Evolutionary conservation across 2,797 vertebrate genomes (phyloP), one percentile per base, ranked within the genome.

Genomic region (Cyclopterus lumpus): DNA sequence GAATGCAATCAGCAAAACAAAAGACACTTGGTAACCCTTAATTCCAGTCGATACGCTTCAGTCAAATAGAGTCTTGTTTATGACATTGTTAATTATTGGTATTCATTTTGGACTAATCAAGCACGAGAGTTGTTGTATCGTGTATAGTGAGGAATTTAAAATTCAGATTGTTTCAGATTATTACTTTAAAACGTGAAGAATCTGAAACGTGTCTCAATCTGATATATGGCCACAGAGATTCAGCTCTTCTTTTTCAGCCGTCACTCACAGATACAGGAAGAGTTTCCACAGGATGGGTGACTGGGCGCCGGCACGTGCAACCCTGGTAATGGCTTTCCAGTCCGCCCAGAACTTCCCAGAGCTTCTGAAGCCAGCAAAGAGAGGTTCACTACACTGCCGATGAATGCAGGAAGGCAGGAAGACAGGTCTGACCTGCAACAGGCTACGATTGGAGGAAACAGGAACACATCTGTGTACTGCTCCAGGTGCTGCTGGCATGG

Each of bases 281-380:
- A 70, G 65, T 82, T 89, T 86, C 84, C 81, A 69, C 79, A 86
- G 89, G 88, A 90, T 38, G 70, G 51, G 62, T 60, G 75, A 75
- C 55, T 83, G 32, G 16, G 26, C 28, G 24, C 48, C 53, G 86
- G 48, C 82, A 85, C 82, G 80, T 88, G 88, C 78, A 26, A 40
- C 63, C 48, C 6, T 8, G 36, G 15, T 79, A 65, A 81, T 82
- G 38, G 49, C 24, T 80, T 82, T 83, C 42, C 67, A 71, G 72
- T 67, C 67, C 64, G 70, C 73, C 36, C 70, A 75, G 62, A 69
- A 86, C 71, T 70, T 86, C 85, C 89, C 78, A 46, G 66, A 72
- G 24, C 58, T 53, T 28, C 60, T 34, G 30, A 51, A 36, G 86
- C 71, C 71, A 73, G 68, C 55, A 22, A 8, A 18, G 46, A 67